phyloP scores from a whole-genome alignment of 2,888 invertebrate species.

The Lasiommata megera region DNA sequence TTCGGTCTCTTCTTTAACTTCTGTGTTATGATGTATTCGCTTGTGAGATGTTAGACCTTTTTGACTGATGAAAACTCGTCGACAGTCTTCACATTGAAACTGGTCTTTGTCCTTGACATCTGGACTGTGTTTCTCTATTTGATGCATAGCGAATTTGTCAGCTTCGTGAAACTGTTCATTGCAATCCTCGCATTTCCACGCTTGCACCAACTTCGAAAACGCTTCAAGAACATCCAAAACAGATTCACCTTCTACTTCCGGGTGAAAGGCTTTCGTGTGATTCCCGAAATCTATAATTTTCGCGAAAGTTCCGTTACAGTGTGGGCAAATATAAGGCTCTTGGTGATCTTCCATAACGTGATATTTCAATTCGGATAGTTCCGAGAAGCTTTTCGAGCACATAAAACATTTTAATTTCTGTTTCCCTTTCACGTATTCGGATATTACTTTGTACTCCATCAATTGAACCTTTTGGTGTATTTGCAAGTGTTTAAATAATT shows the following conservation, averaged over 20 bases:
- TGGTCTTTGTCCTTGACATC: conserved; percentile 58
- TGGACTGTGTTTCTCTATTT: conserved; percentile 62
- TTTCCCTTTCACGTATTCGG: conserved; percentile 66
- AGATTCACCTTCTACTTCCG: conserved; percentile 62
- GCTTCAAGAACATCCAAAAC: conserved; percentile 69
- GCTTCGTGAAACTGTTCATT: conserved; percentile 68
- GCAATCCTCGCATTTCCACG: conserved; percentile 77
- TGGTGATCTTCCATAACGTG: conserved; percentile 71
- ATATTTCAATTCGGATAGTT: conserved; percentile 61
- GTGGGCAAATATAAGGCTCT: conserved; percentile 60
- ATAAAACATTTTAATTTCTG: conserved; percentile 66
- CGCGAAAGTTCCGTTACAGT: conserved; percentile 57
- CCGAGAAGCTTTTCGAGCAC: conserved; percentile 57
- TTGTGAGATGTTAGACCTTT: conserved; percentile 67
- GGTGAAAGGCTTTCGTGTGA: conserved; percentile 64
- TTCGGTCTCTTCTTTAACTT: conserved; percentile 48
- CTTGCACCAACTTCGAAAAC: conserved; percentile 63
- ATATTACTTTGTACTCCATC: conserved; percentile 72
- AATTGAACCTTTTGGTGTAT: conserved; percentile 70
- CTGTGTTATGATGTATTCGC: conserved; percentile 61
- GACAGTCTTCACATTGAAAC: conserved; percentile 66
- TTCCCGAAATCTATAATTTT: conserved; percentile 67
- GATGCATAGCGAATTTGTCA: conserved; percentile 67
- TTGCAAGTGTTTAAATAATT: conserved; percentile 67
- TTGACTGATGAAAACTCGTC: conserved; percentile 64